Evolutionary conservation across 1,140 invertebrate species (phyloP).

Genomic region (Ceratosolen solmsi): DNA sequence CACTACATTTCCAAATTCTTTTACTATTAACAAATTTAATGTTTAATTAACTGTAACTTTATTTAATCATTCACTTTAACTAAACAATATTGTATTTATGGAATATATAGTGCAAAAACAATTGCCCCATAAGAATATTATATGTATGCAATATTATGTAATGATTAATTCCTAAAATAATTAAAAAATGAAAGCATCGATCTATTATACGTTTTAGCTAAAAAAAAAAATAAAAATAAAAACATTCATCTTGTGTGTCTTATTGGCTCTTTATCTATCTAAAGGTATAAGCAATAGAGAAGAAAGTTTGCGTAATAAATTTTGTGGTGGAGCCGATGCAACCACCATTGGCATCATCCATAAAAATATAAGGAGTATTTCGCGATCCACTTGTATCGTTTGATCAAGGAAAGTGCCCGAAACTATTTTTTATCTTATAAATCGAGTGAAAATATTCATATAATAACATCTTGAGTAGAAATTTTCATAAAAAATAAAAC

Average conservation of each 20-base stretch:
- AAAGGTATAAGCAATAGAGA: slow-evolving; percentile 2
- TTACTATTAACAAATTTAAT: too few species aligned
- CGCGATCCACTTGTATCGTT: background rate
- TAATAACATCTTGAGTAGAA: background rate
- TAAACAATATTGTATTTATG: too few species aligned
- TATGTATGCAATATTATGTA: too few species aligned
- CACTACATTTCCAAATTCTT: too few species aligned
- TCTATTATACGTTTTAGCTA: background rate
- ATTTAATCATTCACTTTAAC: too few species aligned
- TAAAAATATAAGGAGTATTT: slow-evolving; percentile 17
- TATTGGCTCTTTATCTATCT: slow-evolving; percentile 19
- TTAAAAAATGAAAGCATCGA: too few species aligned
- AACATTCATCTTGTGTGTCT: background rate
- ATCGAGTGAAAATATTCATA: background rate
- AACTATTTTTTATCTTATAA: background rate
- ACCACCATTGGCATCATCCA: background rate
- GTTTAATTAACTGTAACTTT: too few species aligned
- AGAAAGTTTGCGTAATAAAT: slow-evolving; percentile 21
- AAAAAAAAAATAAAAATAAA: too few species aligned
- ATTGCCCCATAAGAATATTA: too few species aligned
- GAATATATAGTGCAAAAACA: too few species aligned
- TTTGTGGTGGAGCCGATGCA: background rate
- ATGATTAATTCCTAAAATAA: too few species aligned
- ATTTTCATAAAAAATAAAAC: too few species aligned
- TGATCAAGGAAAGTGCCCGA: slow-evolving; percentile 1